A percentile compares a stretch with the other conserved stretches of the same genome.
Evolutionary conservation across 2,797 vertebrate genomes (phyloP).

Genomic region (Sebastes steindachneri): DNA sequence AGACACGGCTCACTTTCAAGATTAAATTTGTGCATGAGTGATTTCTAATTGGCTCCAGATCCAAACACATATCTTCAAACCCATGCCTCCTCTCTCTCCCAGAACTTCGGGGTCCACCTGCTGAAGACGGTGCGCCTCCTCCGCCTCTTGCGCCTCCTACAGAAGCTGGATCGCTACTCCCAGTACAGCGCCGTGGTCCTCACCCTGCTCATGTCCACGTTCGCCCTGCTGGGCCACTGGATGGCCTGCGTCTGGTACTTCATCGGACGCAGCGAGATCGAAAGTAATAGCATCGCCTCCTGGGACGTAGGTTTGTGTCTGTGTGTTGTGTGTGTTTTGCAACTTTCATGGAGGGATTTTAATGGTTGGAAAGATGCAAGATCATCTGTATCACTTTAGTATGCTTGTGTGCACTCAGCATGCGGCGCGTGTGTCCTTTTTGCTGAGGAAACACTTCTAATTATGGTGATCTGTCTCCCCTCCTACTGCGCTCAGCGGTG

Average conservation of each 20-base stretch:
- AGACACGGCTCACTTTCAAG: not conserved
- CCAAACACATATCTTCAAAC: not conserved
- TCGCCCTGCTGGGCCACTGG: conserved; percentile 95
- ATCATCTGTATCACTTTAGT: not conserved
- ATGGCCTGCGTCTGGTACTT: conserved; percentile 98
- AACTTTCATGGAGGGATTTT: not conserved
- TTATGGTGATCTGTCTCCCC: conserved; percentile 50
- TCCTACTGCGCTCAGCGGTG: conserved; percentile 41
- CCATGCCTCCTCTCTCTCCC: not conserved
- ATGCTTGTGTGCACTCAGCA: not conserved
- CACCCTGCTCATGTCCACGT: conserved; percentile 94
- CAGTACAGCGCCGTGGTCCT: conserved; percentile 98
- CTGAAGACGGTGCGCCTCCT: conserved; percentile 94
- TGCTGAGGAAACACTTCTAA: conserved; percentile 64
- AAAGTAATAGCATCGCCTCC: conserved; percentile 79
- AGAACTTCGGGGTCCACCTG: conserved; percentile 92
- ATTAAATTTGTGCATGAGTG: conserved; percentile 10
- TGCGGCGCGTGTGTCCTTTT: conserved; percentile 17
- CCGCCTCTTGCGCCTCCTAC: conserved; percentile 91
- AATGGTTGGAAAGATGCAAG: not conserved
- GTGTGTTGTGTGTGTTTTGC: not conserved
- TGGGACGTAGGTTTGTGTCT: conserved; percentile 76
- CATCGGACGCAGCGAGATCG: conserved; percentile 92
- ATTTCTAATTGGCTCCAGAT: conserved; percentile 4
- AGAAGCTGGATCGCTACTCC: conserved; percentile 96